Base-by-base conservation (phyloP, 2,888 invertebrate genomes). In the Drosophila hawaiiensis region DNA sequence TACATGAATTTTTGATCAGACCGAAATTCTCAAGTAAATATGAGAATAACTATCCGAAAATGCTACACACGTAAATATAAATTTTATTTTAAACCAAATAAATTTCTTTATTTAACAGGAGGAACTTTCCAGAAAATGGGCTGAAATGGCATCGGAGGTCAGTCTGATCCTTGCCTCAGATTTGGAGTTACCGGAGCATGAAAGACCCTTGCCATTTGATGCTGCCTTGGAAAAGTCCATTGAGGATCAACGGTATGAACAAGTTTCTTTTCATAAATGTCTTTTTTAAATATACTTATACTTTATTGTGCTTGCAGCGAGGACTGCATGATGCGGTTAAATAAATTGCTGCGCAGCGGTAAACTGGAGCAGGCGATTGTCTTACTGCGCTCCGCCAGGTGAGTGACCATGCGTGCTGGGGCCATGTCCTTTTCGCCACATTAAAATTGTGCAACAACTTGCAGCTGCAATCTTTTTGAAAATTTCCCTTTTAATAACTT, bases 271-370 rank as follows among this genome's bases (percentile, higher is more conserved):
- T 50, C 10, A 50, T 28, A 50, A 25, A 29, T 12, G 10, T 14
- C 4, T 28, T 29, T 5, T 31, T 55, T n/a, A 47, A 41, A 33
- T 49, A 10, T 14, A 55, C 52, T 80, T 14, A 41, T 54, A n/a
- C 3, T 3, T 55, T 63, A 29, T 39, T 58, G 16, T 65, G 47
- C 47, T 94, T 94, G 59, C 94, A 98, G 98, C 93, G 95, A 95
- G 74, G 96, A 97, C 90, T 97, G 98, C 70, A 97, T 99, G 97
- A 96, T 96, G 91, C 96, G 95, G 86, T 96, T 98, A 81, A 98
- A 98, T 92, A 95, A 95, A 87, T 94, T 95, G 76, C 94, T 99
- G 92, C 95, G 97, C 56, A 95, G 95, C 61, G 95, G 95, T 69
- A 95, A 96, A 83, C 95, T 96, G 82, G 97, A 97, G 91, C 95